phyloP scores from a whole-genome alignment of 2,113 vertebrate genomes.

The Butorides virescens region DNA sequence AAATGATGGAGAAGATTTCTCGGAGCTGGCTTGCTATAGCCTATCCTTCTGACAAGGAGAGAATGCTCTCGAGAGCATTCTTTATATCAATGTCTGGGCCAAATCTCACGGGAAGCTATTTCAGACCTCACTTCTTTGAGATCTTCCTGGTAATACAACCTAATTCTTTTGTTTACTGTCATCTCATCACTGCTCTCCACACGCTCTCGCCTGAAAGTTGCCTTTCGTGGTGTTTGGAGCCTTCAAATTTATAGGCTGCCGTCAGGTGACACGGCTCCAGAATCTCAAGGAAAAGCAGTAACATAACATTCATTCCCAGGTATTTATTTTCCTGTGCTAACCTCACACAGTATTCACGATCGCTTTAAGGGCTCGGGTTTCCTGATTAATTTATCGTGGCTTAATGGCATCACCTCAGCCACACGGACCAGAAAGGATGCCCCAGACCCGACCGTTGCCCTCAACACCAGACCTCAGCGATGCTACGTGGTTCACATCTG shows the following conservation, averaged over 20 bases:
- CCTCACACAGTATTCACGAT: background rate
- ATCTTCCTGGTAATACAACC: background rate
- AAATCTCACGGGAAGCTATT: background rate
- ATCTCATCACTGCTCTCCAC: background rate
- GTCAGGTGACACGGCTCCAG: fast-evolving
- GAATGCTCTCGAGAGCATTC: background rate
- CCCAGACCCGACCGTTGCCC: fast-evolving
- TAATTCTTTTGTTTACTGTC: background rate
- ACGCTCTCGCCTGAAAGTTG: background rate
- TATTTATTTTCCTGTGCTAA: background rate
- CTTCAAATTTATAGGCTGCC: background rate
- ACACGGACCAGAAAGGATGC: background rate
- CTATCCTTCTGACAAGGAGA: background rate
- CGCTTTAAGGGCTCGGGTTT: background rate
- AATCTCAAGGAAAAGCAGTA: background rate
- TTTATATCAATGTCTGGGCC: background rate
- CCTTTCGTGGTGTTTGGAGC: background rate
- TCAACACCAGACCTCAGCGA: fast-evolving
- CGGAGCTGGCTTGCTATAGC: background rate
- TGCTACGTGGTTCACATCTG: fast-evolving
- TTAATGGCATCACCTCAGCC: background rate
- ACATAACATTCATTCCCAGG: background rate
- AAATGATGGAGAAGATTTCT: background rate
- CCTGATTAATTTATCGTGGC: background rate
- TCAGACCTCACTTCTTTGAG: background rate